Percentiles rank a stretch among this genome's conserved stretches.
Evolutionary conservation across 2,797 vertebrate species (phyloP).

Genomic region (Paedocypris micromegethes): DNA sequence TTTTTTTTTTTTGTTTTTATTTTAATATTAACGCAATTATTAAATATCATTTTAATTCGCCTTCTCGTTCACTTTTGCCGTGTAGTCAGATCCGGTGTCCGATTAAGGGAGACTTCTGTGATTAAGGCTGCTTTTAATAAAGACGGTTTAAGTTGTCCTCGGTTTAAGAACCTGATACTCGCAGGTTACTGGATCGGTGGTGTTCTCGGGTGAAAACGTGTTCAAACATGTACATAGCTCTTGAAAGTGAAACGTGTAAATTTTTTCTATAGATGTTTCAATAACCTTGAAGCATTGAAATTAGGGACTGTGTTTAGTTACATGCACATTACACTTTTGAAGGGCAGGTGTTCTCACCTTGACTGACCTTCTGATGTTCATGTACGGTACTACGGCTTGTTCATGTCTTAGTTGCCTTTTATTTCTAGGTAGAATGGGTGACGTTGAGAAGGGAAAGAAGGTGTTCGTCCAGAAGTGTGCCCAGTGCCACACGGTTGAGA

Average conservation of each 20-base stretch:
- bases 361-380: conserved; percentile 35
- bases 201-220: too few relatives aligned
- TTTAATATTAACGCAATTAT: too few relatives aligned
- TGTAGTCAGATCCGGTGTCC: background rate
- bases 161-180: background rate
- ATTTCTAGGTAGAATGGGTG: conserved; percentile 62
- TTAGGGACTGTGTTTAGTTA: background rate
- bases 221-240: too few relatives aligned
- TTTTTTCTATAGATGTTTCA: too few relatives aligned
- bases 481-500: conserved; percentile 76
- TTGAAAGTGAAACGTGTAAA: too few relatives aligned
- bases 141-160: background rate
- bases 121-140: conserved; percentile 8
- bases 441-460: conserved; percentile 73
- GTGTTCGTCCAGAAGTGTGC: conserved; percentile 77
- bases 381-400: background rate
- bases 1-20: too few relatives aligned
- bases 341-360: conserved; percentile 1
- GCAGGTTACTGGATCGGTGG: background rate
- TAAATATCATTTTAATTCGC: background rate
- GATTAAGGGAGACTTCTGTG: background rate
- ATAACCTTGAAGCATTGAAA: too few relatives aligned
- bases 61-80: background rate
- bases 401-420: background rate
- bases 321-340: background rate